Conservation (phyloP, 2,888 invertebrate genomes). For the Megamerina dolium region DNA sequence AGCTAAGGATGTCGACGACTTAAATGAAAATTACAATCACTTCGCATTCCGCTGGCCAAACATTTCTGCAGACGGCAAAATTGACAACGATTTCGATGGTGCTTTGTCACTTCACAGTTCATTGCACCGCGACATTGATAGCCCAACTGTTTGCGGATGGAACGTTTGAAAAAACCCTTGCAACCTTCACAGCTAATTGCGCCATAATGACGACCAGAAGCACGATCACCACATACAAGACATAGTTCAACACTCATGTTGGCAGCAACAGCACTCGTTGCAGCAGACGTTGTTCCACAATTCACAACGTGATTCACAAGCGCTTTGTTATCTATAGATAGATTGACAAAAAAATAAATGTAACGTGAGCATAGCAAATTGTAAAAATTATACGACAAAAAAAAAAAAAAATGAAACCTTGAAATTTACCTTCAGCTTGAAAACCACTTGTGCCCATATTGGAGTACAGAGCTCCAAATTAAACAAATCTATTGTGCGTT, state of each 20-base stretch:
- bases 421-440: constrained; percentile 39
- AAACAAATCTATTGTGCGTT: too few species aligned
- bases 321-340: constrained; percentile 19
- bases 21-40: constrained; percentile 77
- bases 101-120: constrained; percentile 97
- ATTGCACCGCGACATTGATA: constrained; percentile 94
- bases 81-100: constrained; percentile 96
- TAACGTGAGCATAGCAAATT: too few species aligned
- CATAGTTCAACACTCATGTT: constrained; percentile 64
- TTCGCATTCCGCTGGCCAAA: constrained; percentile 95
- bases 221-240: constrained; percentile 92
- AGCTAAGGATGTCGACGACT: constrained; percentile 36
- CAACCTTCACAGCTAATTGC: constrained; percentile 89
- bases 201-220: constrained; percentile 89
- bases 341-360: constrained; percentile 3
- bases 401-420: constrained; percentile 13
- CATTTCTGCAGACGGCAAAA: constrained; percentile 98
- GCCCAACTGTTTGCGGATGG: constrained; percentile 92
- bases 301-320: constrained; percentile 19
- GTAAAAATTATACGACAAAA: constrained; percentile 7
- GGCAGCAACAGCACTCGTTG: constrained; percentile 14
- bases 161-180: constrained; percentile 97
- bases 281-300: constrained; percentile 14
- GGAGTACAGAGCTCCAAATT: constrained; percentile 2
- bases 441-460: constrained; percentile 33